Evolutionary conservation across 1,140 invertebrate genomes (phyloP), one percentile per base, ranked within the genome.

Genomic region (Aphaenogaster ashmeadi): DNA sequence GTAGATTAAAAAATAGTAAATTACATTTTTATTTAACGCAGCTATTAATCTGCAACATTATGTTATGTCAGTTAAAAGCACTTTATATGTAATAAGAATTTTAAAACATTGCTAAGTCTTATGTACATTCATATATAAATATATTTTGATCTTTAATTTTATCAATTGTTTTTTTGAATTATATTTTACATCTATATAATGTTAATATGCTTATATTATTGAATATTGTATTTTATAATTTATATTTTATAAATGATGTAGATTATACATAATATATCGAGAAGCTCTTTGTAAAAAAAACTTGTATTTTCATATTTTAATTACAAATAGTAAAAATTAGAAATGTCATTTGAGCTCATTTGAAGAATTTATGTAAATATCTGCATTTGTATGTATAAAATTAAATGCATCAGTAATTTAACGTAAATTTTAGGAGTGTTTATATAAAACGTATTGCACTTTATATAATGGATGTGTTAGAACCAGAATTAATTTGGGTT

Each of bases 401-500:
- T 2, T 52, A 67, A 21, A 50, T 18, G 1, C 7, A 38, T 64
- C 21, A 27, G 27, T 54, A 44, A 54, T 36, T 21, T 50, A 38
- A 52, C 36, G 6, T 41, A 85, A 77, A 85, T 86, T 77, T 78
- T 66, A 84, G 80, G 41, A 50, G 11, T 75, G 11, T 60, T 21
- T 13, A 41, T 62, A 41, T 86, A 67, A 74, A 86, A 60, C 52
- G 56, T 33, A 74, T 72, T 60, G 18, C 4, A 50, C n/a, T 41
- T 75, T 21, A 27, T 67, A 44, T 7, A 66, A 94, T 94, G 94
- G 90, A 94, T 87, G 74, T 93, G 38, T 72, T 94, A 38, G 58
- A 94, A 41, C 96, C 96, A 56, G 94, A 96, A 64, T 77, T 96
- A 75, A 86, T 96, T 72, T 96, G 95, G 95, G 95, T 96, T 72